phyloP scores from a whole-genome alignment of 2,888 invertebrate genomes.

The Melolontha melolontha region DNA sequence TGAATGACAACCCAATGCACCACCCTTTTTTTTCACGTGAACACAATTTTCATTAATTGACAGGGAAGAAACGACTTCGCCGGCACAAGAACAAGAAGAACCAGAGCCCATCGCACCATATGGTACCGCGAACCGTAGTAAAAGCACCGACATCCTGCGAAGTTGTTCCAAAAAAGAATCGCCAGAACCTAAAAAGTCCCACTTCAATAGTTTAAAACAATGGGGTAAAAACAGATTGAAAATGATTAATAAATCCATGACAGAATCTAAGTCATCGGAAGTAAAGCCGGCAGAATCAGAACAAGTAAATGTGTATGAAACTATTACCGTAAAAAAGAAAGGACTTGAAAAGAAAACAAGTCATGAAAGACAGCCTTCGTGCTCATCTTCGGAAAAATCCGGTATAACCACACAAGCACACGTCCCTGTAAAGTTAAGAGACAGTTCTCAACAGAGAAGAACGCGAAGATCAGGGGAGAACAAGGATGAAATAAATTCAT shows the following conservation, averaged over 20 bases:
- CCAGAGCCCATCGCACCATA: slow-evolving; percentile 51
- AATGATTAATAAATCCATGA: slow-evolving; percentile 74
- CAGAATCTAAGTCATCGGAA: slow-evolving; percentile 68
- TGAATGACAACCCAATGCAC: slow-evolving; percentile 12
- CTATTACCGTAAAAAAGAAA: slow-evolving; percentile 74
- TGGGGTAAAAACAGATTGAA: slow-evolving; percentile 86
- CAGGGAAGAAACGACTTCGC: slow-evolving; percentile 41
- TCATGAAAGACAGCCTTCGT: slow-evolving; percentile 78
- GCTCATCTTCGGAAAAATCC: slow-evolving; percentile 78
- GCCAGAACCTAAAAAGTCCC: slow-evolving; percentile 74
- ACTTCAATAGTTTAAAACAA: slow-evolving; percentile 85
- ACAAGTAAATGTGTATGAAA: slow-evolving; percentile 76
- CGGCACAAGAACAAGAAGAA: slow-evolving; percentile 24
- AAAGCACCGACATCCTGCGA: slow-evolving; percentile 81
- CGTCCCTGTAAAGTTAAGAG: slow-evolving; percentile 81
- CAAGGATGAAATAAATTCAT: slow-evolving; percentile 88
- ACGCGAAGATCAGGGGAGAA: slow-evolving; percentile 73
- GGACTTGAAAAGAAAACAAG: slow-evolving; percentile 71
- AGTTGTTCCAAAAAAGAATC: slow-evolving; percentile 71
- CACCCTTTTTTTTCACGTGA: slow-evolving; percentile 13
- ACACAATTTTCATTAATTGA: slow-evolving; percentile 34
- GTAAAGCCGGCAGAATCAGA: slow-evolving; percentile 71
- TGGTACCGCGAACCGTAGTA: slow-evolving; percentile 68
- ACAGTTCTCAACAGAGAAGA: slow-evolving; percentile 78
- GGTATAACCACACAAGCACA: slow-evolving; percentile 72